These are phyloP conservation scores for Euleptes europaea DNA, from an alignment of 2,113 vertebrate species.

Conservation along the genomic window DNA sequence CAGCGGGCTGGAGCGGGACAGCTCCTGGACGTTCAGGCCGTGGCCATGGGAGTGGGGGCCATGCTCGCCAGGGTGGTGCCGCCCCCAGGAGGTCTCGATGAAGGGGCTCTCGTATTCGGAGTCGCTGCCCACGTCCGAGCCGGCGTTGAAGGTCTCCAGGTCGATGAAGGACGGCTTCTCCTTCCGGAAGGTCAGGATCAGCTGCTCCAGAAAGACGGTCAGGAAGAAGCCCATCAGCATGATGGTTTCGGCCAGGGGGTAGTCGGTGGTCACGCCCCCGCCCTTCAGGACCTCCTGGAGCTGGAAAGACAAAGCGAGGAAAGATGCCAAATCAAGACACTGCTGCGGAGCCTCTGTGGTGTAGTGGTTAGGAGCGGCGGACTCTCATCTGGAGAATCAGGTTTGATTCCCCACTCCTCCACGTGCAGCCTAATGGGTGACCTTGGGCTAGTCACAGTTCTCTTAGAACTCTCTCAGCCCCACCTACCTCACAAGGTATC, in stretches of 20 bases:
- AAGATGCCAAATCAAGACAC: not conserved
- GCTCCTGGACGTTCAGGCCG: slow-evolving; percentile 70
- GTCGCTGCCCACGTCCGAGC: slow-evolving; percentile 89
- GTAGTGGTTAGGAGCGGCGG: too few species aligned
- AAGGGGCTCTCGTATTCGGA: slow-evolving; percentile 92
- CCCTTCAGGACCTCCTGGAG: slow-evolving; percentile 76
- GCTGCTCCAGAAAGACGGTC: slow-evolving; percentile 89
- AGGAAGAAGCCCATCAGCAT: slow-evolving; percentile 91
- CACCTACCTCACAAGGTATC: too few species aligned
- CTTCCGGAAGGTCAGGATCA: slow-evolving; percentile 86
- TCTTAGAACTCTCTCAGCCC: too few species aligned
- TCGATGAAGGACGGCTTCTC: slow-evolving; percentile 91
- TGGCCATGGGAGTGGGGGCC: slow-evolving; percentile 52
- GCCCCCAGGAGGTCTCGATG: slow-evolving; percentile 60
- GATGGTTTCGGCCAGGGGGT: slow-evolving; percentile 90
- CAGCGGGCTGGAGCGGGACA: slow-evolving; percentile 76
- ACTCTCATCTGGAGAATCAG: too few species aligned
- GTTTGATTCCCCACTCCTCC: too few species aligned
- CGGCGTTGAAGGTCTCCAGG: slow-evolving; percentile 91
- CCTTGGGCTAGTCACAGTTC: too few species aligned
- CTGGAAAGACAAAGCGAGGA: slow-evolving; percentile 60
- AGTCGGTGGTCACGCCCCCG: slow-evolving; percentile 78
- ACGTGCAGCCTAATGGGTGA: too few species aligned
- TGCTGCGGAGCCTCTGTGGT: not conserved
- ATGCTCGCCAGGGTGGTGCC: slow-evolving; percentile 6